Conservation (phyloP, 2,888 invertebrate species). For the Euplexia lucipara region DNA sequence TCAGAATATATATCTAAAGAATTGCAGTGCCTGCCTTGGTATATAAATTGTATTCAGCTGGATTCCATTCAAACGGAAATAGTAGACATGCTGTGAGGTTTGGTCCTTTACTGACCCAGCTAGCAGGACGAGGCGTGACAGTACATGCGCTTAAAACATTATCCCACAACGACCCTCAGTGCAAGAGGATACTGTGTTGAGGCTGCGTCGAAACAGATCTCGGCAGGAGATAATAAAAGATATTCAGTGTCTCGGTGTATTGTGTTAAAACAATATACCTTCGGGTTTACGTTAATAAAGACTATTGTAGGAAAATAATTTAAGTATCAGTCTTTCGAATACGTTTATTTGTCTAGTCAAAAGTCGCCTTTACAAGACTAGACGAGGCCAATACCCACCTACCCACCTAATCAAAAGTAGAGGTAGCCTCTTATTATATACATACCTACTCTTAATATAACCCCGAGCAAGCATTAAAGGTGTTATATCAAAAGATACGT, state of each 20-base stretch:
- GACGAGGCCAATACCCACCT: too few species aligned
- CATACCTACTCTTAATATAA: too few species aligned
- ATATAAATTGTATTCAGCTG: neutral
- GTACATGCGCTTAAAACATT: conserved; percentile 26
- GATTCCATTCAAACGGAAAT: conserved; percentile 3
- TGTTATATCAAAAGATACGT: too few species aligned
- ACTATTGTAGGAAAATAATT: neutral
- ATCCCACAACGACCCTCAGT: neutral
- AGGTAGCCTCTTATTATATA: too few species aligned
- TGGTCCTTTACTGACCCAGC: neutral
- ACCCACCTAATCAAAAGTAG: too few species aligned
- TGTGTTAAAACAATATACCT: neutral
- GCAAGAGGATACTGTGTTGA: too few species aligned
- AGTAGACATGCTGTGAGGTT: neutral
- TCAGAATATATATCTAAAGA: too few species aligned
- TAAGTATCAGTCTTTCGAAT: neutral
- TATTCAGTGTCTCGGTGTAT: neutral
- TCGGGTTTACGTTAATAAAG: neutral
- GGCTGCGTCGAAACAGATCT: neutral
- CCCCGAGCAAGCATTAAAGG: too few species aligned
- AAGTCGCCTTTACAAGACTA: too few species aligned
- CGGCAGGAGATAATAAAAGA: neutral
- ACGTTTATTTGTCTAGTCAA: neutral
- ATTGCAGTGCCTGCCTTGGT: too few species aligned
- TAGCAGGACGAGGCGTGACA: conserved; percentile 13